Percentiles rank a stretch among this genome's conserved stretches.
phyloP scores from a whole-genome alignment of 2,888 invertebrate genomes.

The Acanthoscelides obtectus region DNA sequence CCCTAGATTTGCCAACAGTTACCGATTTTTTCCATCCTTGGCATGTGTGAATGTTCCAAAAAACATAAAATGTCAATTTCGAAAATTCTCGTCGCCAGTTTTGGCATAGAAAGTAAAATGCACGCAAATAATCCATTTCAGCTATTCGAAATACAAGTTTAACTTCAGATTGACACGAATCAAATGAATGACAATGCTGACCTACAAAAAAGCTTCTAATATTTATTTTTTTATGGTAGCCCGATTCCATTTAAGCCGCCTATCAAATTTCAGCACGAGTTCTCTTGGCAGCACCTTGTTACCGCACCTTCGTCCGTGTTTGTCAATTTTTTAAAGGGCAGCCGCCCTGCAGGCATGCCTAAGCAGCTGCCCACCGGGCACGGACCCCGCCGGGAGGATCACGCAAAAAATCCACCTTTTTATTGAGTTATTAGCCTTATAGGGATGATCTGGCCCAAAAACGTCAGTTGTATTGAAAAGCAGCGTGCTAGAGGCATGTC shows the following conservation, averaged over 20 bases:
- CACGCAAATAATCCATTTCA: too few relatives aligned
- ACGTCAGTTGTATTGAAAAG: background rate
- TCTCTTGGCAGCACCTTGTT: background rate
- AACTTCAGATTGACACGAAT: too few relatives aligned
- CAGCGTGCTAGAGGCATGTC: background rate
- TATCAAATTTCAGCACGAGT: background rate
- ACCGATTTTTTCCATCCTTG: too few relatives aligned
- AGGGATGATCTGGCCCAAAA: background rate
- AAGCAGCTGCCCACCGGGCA: background rate
- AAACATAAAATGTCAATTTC: too few relatives aligned
- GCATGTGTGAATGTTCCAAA: too few relatives aligned
- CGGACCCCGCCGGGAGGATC: background rate
- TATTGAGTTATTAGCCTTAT: background rate
- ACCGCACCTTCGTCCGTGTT: background rate
- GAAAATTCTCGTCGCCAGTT: too few relatives aligned
- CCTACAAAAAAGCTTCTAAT: background rate
- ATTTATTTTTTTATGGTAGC: background rate
- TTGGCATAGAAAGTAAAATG: too few relatives aligned
- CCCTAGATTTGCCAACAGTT: too few relatives aligned
- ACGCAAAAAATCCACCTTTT: background rate
- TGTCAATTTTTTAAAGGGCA: background rate
- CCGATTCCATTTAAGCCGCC: background rate
- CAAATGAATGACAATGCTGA: background rate
- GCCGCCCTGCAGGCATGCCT: background rate
- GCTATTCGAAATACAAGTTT: too few relatives aligned